phyloP scores from a whole-genome alignment of 2,113 vertebrate genomes.

The Rhagologus leucostigma region DNA sequence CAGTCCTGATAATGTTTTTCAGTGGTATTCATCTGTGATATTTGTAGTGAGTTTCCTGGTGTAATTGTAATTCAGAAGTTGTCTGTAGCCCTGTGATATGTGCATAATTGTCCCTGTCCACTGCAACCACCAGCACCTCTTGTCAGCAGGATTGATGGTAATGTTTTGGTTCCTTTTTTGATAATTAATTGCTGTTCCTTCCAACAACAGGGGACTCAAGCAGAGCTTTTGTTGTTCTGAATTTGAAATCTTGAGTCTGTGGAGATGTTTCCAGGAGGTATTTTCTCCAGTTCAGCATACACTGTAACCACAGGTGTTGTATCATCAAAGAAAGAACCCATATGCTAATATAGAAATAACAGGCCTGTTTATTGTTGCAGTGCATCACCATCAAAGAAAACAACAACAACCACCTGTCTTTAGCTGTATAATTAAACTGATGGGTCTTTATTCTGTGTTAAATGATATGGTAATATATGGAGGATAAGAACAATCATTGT shows the following conservation, averaged over 20 bases:
- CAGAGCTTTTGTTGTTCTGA: slow-evolving; percentile 48
- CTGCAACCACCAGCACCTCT: slow-evolving; percentile 31
- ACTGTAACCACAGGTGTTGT: slow-evolving; percentile 58
- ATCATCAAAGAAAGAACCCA: slow-evolving; percentile 54
- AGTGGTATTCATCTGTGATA: slow-evolving; percentile 21
- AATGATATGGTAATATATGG: slow-evolving; percentile 53
- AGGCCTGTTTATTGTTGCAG: slow-evolving; percentile 55
- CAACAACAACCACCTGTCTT: slow-evolving; percentile 67
- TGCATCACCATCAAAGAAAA: slow-evolving; percentile 66
- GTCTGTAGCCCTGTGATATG: slow-evolving; percentile 54
- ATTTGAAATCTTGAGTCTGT: slow-evolving; percentile 43
- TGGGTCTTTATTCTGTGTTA: slow-evolving; percentile 43
- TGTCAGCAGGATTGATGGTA: slow-evolving; percentile 56
- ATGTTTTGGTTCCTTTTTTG: slow-evolving; percentile 51
- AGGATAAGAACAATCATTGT: background rate
- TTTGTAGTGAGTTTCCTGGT: slow-evolving; percentile 34
- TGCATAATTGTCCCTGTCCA: slow-evolving; percentile 55
- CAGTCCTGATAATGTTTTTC: slow-evolving; percentile 31
- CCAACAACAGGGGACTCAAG: slow-evolving; percentile 30
- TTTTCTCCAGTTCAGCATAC: slow-evolving; percentile 22
- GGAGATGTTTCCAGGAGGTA: slow-evolving; percentile 40
- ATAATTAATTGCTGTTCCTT: slow-evolving; percentile 64
- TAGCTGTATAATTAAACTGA: slow-evolving; percentile 44
- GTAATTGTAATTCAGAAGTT: slow-evolving; percentile 56
- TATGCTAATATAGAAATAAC: slow-evolving; percentile 61